Percentiles rank a stretch among this genome's conserved stretches.
Evolutionary conservation across 2,797 vertebrate species (phyloP).

Genomic region (Rhodeus uyekii): DNA sequence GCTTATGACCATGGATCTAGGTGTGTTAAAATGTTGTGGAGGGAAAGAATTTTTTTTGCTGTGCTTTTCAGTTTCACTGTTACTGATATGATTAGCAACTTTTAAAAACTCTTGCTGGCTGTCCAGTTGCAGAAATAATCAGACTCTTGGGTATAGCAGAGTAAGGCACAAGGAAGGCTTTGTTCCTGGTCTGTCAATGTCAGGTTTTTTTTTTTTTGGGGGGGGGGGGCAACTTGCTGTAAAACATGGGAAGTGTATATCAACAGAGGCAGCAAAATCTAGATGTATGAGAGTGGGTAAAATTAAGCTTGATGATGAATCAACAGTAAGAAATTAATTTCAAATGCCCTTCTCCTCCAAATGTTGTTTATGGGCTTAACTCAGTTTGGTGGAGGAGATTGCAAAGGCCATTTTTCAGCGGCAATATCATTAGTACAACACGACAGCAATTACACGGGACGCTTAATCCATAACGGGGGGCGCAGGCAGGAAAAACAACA

Average conservation of each 20-base stretch:
- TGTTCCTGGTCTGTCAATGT: constrained; percentile 10
- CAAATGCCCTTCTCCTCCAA: constrained; percentile 61
- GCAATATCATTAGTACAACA: constrained; percentile 67
- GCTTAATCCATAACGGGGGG: constrained; percentile 53
- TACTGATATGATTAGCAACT: constrained; percentile 53
- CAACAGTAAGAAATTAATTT: constrained; percentile 58
- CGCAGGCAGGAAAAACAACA: constrained; percentile 5
- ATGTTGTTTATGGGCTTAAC: constrained; percentile 64
- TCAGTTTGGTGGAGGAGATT: constrained; percentile 59
- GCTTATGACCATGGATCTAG: background rate
- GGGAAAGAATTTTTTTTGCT: background rate
- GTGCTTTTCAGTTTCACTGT: constrained; percentile 43
- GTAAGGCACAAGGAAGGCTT: background rate
- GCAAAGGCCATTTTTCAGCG: constrained; percentile 62
- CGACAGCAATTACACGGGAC: constrained; percentile 62
- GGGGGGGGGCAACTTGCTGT: background rate
- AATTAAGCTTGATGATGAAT: constrained; percentile 60
- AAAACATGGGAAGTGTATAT: constrained; percentile 40
- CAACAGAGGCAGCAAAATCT: constrained; percentile 41
- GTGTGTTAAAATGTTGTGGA: background rate
- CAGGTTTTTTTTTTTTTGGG: background rate
- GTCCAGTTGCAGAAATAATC: constrained; percentile 31
- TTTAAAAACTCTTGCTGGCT: constrained; percentile 23
- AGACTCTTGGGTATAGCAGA: constrained; percentile 37
- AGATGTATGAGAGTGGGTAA: constrained; percentile 50